These are phyloP conservation scores for Pagrus major DNA, from an alignment of 2,113 vertebrate species.

Conservation along the genomic window DNA sequence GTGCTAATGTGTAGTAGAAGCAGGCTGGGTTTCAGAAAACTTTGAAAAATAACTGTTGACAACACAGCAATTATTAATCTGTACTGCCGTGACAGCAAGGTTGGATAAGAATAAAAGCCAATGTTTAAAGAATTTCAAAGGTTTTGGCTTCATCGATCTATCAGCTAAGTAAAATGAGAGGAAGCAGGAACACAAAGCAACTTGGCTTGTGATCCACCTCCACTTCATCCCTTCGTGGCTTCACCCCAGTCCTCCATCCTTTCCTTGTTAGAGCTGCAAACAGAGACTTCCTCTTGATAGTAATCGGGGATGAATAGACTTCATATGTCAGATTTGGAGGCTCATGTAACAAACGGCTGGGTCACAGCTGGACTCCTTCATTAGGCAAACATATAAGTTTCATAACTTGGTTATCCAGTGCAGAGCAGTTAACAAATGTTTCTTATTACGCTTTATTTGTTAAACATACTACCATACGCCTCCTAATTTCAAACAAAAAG, in stretches of 20 bases:
- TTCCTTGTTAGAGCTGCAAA: slow-evolving; percentile 57
- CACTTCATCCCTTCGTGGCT: background rate
- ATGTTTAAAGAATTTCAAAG: background rate
- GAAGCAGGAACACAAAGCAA: background rate
- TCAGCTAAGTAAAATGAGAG: background rate
- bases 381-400: slow-evolving; percentile 22
- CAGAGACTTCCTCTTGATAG: slow-evolving; percentile 67
- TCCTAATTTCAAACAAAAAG: background rate
- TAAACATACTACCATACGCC: background rate
- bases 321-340: slow-evolving; percentile 55
- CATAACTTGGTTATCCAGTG: slow-evolving; percentile 16
- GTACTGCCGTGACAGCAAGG: background rate
- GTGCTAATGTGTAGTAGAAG: background rate
- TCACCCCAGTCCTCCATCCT: slow-evolving; percentile 34
- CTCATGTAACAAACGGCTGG: slow-evolving; percentile 13
- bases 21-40: background rate
- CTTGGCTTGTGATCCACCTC: slow-evolving; percentile 26
- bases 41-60: background rate
- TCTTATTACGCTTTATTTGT: background rate
- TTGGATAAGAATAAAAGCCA: background rate
- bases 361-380: slow-evolving; percentile 52
- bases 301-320: slow-evolving; percentile 49
- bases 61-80: background rate
- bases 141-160: background rate
- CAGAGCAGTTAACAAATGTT: slow-evolving; percentile 33